These are phyloP conservation scores for Procambarus clarkii DNA, from an alignment of 1,140 invertebrate species.

Conservation along the genomic window DNA sequence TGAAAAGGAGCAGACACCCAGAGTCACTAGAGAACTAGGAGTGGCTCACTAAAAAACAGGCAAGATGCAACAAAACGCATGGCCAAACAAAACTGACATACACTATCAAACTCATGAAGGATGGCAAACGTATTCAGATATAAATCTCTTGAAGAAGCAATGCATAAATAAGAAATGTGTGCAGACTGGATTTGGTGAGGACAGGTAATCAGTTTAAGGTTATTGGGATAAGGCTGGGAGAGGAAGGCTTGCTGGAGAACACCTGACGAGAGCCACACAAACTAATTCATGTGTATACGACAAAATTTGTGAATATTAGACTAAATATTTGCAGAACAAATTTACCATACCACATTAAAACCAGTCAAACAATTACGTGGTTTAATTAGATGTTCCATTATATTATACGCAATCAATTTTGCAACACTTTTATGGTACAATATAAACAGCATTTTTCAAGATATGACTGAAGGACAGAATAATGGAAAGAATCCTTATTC, in stretches of 20 bases:
- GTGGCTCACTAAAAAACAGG: neutral
- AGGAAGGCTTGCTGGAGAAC: neutral
- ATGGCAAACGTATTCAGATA: neutral
- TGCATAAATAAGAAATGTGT: neutral
- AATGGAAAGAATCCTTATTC: too few relatives aligned
- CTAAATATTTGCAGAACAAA: too few relatives aligned
- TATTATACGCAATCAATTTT: too few relatives aligned
- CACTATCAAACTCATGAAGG: neutral
- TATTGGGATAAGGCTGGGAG: neutral
- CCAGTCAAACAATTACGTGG: too few relatives aligned
- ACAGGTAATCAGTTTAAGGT: neutral
- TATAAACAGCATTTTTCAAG: too few relatives aligned
- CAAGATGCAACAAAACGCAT: neutral
- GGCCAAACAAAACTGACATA: neutral
- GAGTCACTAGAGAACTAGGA: neutral
- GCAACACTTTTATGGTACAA: too few relatives aligned
- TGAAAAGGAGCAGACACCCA: neutral
- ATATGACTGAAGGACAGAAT: too few relatives aligned
- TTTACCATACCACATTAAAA: too few relatives aligned
- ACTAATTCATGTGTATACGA: neutral
- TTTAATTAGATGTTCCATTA: too few relatives aligned
- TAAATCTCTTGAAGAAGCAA: neutral
- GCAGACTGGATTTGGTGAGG: constrained; percentile 4
- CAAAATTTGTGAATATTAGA: too few relatives aligned
- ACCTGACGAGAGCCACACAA: neutral